Conservation (phyloP, 1,140 invertebrate genomes). For the Drosophila bocqueti region DNA sequence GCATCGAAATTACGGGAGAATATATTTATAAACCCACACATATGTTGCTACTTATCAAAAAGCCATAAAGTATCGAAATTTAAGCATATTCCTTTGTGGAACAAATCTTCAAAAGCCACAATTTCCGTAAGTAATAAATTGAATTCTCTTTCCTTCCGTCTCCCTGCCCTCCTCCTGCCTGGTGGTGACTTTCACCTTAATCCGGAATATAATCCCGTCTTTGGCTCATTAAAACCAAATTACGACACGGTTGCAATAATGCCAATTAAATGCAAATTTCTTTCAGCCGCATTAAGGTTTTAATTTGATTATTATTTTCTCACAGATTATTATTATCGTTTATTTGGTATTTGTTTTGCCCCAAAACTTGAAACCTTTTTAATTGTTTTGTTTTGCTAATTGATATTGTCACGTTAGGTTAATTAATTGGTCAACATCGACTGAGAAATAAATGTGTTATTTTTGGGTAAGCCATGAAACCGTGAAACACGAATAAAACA, state of each 20-base stretch:
- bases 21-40: background rate
- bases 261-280: slow-evolving; percentile 18
- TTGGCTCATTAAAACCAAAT: slow-evolving; percentile 19
- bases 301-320: slow-evolving; percentile 10
- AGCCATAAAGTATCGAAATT: background rate
- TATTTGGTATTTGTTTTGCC: slow-evolving; percentile 1
- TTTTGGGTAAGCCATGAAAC: background rate
- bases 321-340: background rate
- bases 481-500: background rate
- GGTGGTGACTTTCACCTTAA: background rate
- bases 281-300: slow-evolving; percentile 1
- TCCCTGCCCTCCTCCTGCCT: background rate
- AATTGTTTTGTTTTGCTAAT: slow-evolving; percentile 29
- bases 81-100: background rate
- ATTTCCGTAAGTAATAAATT: slow-evolving; percentile 3
- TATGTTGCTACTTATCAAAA: background rate
- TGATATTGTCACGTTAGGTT: slow-evolving; percentile 14
- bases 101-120: background rate
- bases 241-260: slow-evolving; percentile 3
- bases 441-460: slow-evolving; percentile 3
- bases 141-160: background rate
- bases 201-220: slow-evolving; percentile 7
- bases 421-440: slow-evolving; percentile 33
- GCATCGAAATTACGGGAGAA: background rate
- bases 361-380: background rate